Evolutionary conservation across 1,140 invertebrate genomes (phyloP), one percentile per base, ranked within the genome.

Genomic region (Aphidius ervi): DNA sequence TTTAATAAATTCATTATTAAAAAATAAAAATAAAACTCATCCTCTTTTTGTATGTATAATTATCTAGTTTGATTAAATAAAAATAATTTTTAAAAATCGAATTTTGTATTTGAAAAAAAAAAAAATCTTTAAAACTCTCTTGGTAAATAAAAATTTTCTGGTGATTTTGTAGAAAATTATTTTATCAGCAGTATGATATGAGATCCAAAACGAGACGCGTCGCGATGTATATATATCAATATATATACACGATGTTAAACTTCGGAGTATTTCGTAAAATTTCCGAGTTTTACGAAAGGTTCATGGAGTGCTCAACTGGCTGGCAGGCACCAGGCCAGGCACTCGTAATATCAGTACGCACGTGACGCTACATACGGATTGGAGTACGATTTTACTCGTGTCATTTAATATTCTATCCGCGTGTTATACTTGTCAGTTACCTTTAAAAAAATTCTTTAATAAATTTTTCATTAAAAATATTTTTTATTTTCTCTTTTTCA

Each of bases 301-400:
- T 23, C 56, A 10, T 46, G 20, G 46, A 37, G 6, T 39, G 39
- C 20, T 52, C 20, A 37, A 48, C 46, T n/a, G 46, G 23, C 23
- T 31, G 23, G 23, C 23, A 31, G 23, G 23, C 23, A 31, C 23
- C 23, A 31, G 23, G 4, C 47, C 16, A 3, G 39, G 47, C 48
- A 31, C 9, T 41, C 41, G 48, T 52, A 31, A 31, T 31, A 39
- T 59, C 57, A 59, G 57, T 59, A 48, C 47, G 48, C 57, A 59
- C 57, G 57, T 59, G 57, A 59, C 57, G 57, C 7, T 59, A 9
- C 46, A 31, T 31, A 39, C 40, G 57, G 46, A 43, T 31, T 31
- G 23, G 40, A 50, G 39, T 59, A 42, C 57, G 10, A 9, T 47
- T 58, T 40, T 23, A 16, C 16, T 20, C 56, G 39, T 8, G 9